phyloP scores from a whole-genome alignment of 2,888 invertebrate species.

The Pseudococcus jackbeardsleyi region DNA sequence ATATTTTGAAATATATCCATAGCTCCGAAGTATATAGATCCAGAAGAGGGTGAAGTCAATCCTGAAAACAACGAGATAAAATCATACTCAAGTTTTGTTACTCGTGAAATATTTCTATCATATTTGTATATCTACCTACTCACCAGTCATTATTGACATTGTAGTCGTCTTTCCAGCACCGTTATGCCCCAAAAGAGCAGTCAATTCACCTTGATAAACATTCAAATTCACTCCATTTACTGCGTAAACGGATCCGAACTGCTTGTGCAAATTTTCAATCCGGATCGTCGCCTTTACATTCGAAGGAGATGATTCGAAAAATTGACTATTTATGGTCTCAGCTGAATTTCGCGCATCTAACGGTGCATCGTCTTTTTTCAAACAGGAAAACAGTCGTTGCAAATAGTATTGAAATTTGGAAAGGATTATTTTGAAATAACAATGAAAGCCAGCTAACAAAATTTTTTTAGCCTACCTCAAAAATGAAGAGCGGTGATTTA shows the following conservation, averaged over 20 bases:
- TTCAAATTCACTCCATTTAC: slow-evolving; percentile 80
- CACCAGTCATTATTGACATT: slow-evolving; percentile 79
- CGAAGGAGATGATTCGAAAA: slow-evolving; percentile 67
- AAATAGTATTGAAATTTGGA: no score
- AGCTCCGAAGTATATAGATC: slow-evolving; percentile 76
- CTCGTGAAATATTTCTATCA: slow-evolving; percentile 71
- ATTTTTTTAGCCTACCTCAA: no score
- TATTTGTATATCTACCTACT: background rate
- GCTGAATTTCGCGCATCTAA: background rate
- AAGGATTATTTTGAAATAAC: no score
- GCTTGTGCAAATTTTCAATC: slow-evolving; percentile 69
- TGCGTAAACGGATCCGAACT: slow-evolving; percentile 71
- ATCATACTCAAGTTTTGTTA: slow-evolving; percentile 69
- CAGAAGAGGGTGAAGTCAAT: slow-evolving; percentile 61
- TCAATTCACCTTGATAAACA: slow-evolving; percentile 87
- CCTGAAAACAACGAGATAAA: slow-evolving; percentile 43
- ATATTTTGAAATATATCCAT: slow-evolving; percentile 79
- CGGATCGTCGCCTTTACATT: slow-evolving; percentile 70
- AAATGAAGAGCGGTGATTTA: slow-evolving; percentile 48
- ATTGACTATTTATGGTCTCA: background rate
- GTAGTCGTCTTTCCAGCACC: slow-evolving; percentile 89
- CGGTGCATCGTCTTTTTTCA: background rate
- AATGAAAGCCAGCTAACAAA: no score
- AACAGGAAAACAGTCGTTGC: slow-evolving; percentile 1
- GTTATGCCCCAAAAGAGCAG: slow-evolving; percentile 88